A percentile compares a stretch with the other conserved stretches of the same genome.
Evolutionary conservation across 2,797 vertebrate genomes (phyloP).

Genomic region (Bovichtus variegatus): DNA sequence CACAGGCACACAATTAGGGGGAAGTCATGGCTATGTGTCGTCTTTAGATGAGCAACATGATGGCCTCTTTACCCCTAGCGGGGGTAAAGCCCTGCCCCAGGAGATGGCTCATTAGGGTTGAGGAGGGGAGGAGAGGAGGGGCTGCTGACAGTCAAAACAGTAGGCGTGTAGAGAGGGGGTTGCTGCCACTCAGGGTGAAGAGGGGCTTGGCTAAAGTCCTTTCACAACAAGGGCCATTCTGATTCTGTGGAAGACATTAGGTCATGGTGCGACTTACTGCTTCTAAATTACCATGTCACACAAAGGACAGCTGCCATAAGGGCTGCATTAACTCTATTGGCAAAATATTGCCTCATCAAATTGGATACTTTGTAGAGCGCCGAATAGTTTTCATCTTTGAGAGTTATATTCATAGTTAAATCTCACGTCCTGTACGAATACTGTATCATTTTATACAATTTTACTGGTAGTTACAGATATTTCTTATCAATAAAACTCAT

Average conservation of each 20-base stretch:
- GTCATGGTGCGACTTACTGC: conserved; percentile 57
- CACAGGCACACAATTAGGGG: conserved; percentile 90
- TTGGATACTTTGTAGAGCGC: background rate
- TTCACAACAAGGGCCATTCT: conserved; percentile 63
- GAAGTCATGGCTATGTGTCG: conserved; percentile 90
- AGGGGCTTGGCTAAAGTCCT: conserved; percentile 61
- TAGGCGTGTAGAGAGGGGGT: conserved; percentile 70
- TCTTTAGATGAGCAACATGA: conserved; percentile 94
- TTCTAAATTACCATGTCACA: conserved; percentile 62
- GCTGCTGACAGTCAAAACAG: conserved; percentile 83
- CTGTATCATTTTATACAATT: background rate
- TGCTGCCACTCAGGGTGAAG: conserved; percentile 64
- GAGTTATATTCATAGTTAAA: conserved; percentile 1
- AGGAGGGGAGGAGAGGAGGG: conserved; percentile 64
- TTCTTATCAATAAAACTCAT: conserved; percentile 46
- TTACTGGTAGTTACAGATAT: background rate
- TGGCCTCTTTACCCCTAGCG: conserved; percentile 92
- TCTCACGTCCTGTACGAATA: conserved; percentile 14
- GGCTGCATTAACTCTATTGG: conserved; percentile 46
- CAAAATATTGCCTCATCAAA: conserved; percentile 37
- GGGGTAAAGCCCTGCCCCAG: conserved; percentile 88
- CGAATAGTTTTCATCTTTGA: background rate
- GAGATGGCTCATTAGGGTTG: conserved; percentile 91
- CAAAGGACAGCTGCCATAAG: conserved; percentile 63
- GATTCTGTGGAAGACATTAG: conserved; percentile 61